Conservation (phyloP, 2,113 vertebrate genomes). For the Microcebus ravelobensis region DNA sequence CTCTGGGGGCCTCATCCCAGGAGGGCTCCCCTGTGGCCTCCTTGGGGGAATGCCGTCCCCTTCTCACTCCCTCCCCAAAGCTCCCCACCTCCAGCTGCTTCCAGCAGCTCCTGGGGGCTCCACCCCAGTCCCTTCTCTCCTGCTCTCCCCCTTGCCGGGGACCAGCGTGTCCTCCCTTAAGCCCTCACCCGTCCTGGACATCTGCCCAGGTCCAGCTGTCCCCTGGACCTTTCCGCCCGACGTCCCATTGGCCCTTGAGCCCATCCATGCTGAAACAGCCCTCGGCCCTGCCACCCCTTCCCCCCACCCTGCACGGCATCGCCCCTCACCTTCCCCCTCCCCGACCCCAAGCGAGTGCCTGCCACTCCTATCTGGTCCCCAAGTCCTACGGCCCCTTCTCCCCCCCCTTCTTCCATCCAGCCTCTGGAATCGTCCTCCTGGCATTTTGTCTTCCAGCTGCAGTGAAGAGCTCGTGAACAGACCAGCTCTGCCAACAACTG, state of each 20-base stretch:
- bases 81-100: rapidly evolving
- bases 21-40: neutral
- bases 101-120: neutral
- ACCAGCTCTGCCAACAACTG: neutral
- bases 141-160: neutral
- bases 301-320: rapidly evolving
- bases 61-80: too few relatives aligned
- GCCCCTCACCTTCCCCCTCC: neutral
- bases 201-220: rapidly evolving
- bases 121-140: neutral
- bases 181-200: neutral
- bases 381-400: neutral
- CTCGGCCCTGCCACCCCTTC: too few relatives aligned
- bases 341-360: rapidly evolving
- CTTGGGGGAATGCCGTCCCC: rapidly evolving
- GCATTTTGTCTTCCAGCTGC: rapidly evolving
- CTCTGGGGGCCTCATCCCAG: too few relatives aligned
- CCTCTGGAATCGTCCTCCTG: neutral
- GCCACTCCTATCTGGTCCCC: neutral
- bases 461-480: too few relatives aligned
- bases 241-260: rapidly evolving
- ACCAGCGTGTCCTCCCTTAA: too few relatives aligned
- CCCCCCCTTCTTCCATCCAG: rapidly evolving
- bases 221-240: rapidly evolving
- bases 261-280: neutral